These are phyloP conservation scores for Petroica traversi DNA, from an alignment of 2,113 vertebrate genomes.

Conservation along the genomic window DNA sequence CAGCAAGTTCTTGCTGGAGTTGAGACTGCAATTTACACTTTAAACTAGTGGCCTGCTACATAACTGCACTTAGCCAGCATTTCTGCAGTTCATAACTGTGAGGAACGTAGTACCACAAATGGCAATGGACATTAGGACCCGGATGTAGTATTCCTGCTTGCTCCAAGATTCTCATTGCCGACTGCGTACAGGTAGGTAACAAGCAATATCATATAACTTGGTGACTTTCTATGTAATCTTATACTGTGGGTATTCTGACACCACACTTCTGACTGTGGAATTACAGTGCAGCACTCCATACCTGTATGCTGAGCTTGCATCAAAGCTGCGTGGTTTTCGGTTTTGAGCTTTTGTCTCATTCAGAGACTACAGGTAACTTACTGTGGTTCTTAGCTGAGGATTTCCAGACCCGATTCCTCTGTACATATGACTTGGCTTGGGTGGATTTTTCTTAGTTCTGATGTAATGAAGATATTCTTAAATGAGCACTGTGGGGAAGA, in stretches of 20 bases:
- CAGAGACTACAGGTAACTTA: constrained; percentile 63
- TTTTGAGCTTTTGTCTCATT: constrained; percentile 65
- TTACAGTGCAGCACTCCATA: constrained; percentile 94
- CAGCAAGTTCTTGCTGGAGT: constrained; percentile 77
- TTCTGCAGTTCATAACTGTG: constrained; percentile 98
- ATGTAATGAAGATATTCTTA: constrained; percentile 60
- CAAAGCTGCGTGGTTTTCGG: constrained; percentile 72
- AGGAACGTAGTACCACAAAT: constrained; percentile 99
- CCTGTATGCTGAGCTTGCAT: constrained; percentile 70
- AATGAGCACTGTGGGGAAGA: constrained; percentile 62
- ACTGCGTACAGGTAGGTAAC: constrained; percentile 97
- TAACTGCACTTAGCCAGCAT: constrained; percentile 93
- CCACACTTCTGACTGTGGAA: constrained; percentile 92
- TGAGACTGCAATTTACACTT: constrained; percentile 79
- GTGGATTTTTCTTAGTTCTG: constrained; percentile 67
- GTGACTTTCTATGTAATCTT: constrained; percentile 85
- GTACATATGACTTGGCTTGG: constrained; percentile 62
- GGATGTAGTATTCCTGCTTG: constrained; percentile 96
- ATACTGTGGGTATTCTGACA: constrained; percentile 91
- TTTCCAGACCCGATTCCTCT: constrained; percentile 76
- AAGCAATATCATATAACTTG: constrained; percentile 87
- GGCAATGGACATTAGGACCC: constrained; percentile 99
- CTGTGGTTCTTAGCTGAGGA: constrained; percentile 69
- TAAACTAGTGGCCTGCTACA: constrained; percentile 84
- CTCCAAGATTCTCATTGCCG: constrained; percentile 98